Base-by-base conservation (phyloP, 2,888 invertebrate genomes). In the Philaethria dido region DNA sequence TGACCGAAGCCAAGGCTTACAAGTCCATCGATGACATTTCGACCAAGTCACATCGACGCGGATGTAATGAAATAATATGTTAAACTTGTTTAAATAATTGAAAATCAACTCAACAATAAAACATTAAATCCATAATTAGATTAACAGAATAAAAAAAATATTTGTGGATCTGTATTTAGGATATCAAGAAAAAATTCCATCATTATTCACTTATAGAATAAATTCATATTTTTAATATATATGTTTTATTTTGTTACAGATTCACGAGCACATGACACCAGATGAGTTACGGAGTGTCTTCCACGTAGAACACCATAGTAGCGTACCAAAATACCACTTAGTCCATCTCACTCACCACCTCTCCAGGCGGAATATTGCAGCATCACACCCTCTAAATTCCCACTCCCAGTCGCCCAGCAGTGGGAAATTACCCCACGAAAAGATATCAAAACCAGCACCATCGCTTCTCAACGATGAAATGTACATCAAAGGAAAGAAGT, bases 211-310 rank as follows among this genome's bases (percentile, higher is more conserved):
- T n/a, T n/a, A n/a, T n/a, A n/a, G n/a, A n/a, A n/a, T n/a, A n/a
- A n/a, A n/a, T n/a, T n/a, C n/a, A n/a, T n/a, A n/a, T n/a, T n/a
- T n/a, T n/a, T 45, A 16, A 4, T 59, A 47, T 42, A 14, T 50
- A 6, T 14, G 50, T 48, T 45, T 57, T 20, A 14, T 22, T 20
- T 71, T 69, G 65, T 84, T 95, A 62, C 95, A 98, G 97, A 94
- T 97, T 83, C 98, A 98, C 94, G 96, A 96, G 92, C 96, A 96
- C 84, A 98, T 98, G 98, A 96, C 96, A 75, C 88, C 94, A 81
- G 96, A 96, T 72, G 97, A 98, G 91, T 92, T 97, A 81, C 94
- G 94, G 84, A 94, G 94, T 81, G 95, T 97, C 73, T 98, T 98
- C 92, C 97, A 98, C 88, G 96, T 97, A 77, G 96, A 96, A 69